phyloP scores from a whole-genome alignment of 2,797 vertebrate genomes.

The Lagocephalus sceleratus region DNA sequence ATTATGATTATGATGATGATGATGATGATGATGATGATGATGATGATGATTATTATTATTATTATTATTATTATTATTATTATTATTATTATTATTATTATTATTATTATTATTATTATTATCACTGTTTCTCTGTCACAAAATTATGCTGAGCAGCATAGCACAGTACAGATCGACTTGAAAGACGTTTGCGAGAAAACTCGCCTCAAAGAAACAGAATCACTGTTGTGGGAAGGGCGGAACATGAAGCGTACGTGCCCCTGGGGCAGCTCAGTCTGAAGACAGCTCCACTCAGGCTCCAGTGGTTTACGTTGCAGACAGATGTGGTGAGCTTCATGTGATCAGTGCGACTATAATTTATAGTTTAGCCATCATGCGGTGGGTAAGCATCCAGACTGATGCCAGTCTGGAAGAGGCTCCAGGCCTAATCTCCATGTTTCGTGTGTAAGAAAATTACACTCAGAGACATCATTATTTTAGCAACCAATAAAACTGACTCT shows the following conservation, averaged over 20 bases:
- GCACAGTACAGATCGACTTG: constrained; percentile 10
- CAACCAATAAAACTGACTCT: too few species aligned
- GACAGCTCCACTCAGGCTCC: constrained; percentile 59
- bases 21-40: too few species aligned
- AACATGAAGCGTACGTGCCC: constrained; percentile 48
- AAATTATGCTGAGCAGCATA: not conserved
- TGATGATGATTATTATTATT: not conserved
- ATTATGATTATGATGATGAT: too few species aligned
- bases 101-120: not conserved
- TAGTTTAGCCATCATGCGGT: constrained; percentile 49
- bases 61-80: not conserved
- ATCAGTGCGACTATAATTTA: constrained; percentile 60
- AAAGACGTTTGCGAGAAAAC: constrained; percentile 4
- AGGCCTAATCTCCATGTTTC: not conserved
- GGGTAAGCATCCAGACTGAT: constrained; percentile 28
- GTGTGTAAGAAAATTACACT: too few species aligned
- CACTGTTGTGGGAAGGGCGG: constrained; percentile 46
- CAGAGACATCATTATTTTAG: too few species aligned
- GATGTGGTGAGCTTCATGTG: constrained; percentile 54
- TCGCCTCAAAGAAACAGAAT: constrained; percentile 51
- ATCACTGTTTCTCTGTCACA: too few species aligned
- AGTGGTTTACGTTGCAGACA: constrained; percentile 58
- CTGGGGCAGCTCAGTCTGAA: constrained; percentile 51
- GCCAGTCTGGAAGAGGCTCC: constrained; percentile 30
- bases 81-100: not conserved